A percentile compares a stretch with the other conserved stretches of the same genome.
Conservation (phyloP, 2,797 vertebrate genomes). For the Crenichthys baileyi region DNA sequence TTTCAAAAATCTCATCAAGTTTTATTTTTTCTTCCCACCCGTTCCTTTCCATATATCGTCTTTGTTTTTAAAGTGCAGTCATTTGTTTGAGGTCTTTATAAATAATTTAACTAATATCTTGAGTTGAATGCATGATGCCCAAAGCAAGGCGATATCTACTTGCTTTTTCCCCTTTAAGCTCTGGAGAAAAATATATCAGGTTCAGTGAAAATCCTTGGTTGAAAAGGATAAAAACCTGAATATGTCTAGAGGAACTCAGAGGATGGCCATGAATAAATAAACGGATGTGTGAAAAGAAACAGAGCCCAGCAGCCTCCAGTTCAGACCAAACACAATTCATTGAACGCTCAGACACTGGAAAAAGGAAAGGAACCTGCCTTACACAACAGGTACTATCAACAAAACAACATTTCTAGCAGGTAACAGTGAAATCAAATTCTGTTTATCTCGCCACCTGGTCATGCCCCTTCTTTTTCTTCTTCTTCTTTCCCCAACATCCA, state of each 20-base stretch:
- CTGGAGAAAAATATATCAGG: not conserved
- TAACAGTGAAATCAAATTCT: not conserved
- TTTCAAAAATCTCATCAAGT: not conserved
- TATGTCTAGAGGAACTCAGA: not conserved
- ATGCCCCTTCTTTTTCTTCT: constrained; percentile 99
- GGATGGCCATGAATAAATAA: not conserved
- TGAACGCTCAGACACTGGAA: not conserved
- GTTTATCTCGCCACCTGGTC: constrained; percentile 88
- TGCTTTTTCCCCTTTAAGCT: not conserved
- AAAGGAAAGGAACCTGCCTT: not conserved
- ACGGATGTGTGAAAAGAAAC: not conserved
- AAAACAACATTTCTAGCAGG: not conserved
- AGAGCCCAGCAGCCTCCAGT: constrained; percentile 1
- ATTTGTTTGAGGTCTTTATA: not conserved
- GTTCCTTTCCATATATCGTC: not conserved
- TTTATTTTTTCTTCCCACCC: not conserved
- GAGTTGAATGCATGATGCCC: not conserved
- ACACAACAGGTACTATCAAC: not conserved
- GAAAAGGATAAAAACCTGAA: not conserved
- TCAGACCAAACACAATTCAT: constrained; percentile 4
- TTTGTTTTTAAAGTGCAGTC: not conserved
- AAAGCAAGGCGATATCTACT: not conserved
- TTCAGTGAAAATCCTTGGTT: not conserved
- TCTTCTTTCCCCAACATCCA: constrained; percentile 99
- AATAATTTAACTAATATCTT: not conserved